Base-by-base conservation (phyloP, 2,888 invertebrate genomes). In the Boloria euphrosyne region DNA sequence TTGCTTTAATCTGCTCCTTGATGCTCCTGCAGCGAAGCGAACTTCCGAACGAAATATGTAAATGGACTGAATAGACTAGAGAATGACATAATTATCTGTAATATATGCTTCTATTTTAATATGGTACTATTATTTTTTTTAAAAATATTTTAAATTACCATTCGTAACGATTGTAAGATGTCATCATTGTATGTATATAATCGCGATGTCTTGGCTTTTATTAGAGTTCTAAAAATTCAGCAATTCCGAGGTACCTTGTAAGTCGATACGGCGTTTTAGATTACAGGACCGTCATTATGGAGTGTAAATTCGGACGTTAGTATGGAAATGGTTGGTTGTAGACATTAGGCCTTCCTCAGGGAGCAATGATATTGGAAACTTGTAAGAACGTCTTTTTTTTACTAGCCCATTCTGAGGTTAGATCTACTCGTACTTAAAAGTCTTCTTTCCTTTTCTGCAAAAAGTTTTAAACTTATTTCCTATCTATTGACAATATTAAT, bases 241-340 rank as follows among this genome's bases (percentile, higher is more conserved):
- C 16, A 46, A 17, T n/a, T 50, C 44, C 13, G 14, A 47, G 52
- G 46, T 52, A 59, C 46, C 58, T 59, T 14, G 52, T 52, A 54
- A 62, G 62, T 27, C 52, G 52, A 59, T 18, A 16, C 47, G 59
- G 52, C 22, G 46, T 47, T 50, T 59, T 49, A 38, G 49, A 62
- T 62, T 59, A 62, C 58, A 38, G 31, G 62, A 62, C 68, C 68
- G 52, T 50, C 53, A 54, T 65, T 61, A 65, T 54, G 53, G 52
- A 65, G 62, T 65, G 68, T 53, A 62, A 68, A 62, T 68, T 62
- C 46, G 53, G 43, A 68, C 57, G 49, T 68, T 65, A 46, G 22
- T 65, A 65, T 68, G 65, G 65, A 49, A 61, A 65, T 66, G 58
- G 43, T 47, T 46, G 57, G 46, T 18, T 53, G 50, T 46, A 57